Evolutionary conservation across 2,888 invertebrate genomes (phyloP).

Genomic region (Apamea monoglypha): DNA sequence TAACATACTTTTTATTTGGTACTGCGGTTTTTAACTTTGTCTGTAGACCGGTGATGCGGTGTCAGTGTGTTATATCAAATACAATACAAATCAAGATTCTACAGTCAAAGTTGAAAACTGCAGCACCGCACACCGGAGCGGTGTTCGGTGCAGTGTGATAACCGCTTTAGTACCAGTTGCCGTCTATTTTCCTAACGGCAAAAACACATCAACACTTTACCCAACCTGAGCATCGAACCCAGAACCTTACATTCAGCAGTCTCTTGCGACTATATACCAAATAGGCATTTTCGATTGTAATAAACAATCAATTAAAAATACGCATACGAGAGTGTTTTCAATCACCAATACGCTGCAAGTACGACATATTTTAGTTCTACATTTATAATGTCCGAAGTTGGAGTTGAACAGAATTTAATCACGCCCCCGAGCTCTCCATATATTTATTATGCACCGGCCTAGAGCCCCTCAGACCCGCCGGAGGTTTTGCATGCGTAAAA

Average conservation of each 20-base stretch:
- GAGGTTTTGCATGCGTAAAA: constrained; percentile 41
- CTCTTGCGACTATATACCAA: neutral
- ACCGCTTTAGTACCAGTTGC: too few relatives aligned
- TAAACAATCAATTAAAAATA: neutral
- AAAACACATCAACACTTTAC: neutral
- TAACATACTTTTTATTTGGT: too few relatives aligned
- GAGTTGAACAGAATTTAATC: constrained; percentile 33
- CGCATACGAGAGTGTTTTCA: neutral
- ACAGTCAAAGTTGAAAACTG: too few relatives aligned
- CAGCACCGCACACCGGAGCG: too few relatives aligned
- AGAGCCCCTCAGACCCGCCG: constrained; percentile 10
- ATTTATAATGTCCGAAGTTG: neutral
- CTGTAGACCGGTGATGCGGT: too few relatives aligned
- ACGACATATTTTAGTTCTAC: too few relatives aligned
- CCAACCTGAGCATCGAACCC: neutral
- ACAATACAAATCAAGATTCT: too few relatives aligned
- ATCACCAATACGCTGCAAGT: neutral
- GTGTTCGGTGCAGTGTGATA: neutral
- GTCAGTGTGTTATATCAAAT: too few relatives aligned
- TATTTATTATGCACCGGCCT: constrained; percentile 43
- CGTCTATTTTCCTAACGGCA: too few relatives aligned
- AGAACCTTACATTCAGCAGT: neutral
- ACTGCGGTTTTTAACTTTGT: too few relatives aligned
- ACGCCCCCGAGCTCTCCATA: constrained; percentile 24
- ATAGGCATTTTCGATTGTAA: neutral